Evolutionary conservation across 2,888 invertebrate genomes (phyloP), one percentile per base, ranked within the genome.

Genomic region (Thumatha senex): DNA sequence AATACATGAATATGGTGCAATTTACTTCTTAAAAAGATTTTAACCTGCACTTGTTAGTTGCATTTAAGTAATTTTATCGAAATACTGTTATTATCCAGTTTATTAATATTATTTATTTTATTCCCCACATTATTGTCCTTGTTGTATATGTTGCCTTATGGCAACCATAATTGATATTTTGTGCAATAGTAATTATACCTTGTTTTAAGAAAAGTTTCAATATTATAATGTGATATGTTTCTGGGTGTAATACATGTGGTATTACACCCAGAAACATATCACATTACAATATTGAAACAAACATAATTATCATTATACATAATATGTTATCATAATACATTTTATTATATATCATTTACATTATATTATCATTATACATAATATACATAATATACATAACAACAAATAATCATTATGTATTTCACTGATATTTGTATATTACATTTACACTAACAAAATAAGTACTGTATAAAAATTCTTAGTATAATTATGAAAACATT

Each of bases 21-120:
- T 53, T 47, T 51, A 59, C 57, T 67, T 64, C 61, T n/a, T n/a
- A n/a, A n/a, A n/a, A 61, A 47, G 52, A 56, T 59, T 49, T 47
- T 35, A 46, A 48, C 11, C 18, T 39, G 14, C 38, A 42, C 30
- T 12, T 49, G 48, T n/a, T n/a, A n/a, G n/a, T 51, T 52, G 36
- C 44, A 48, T 24, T 55, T 36, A 52, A 36, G 18, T 54, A 49
- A 29, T 38, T 43, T 43, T 24, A 43, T 29, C 30, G 30, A 15
- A 31, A 12, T 46, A 46, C 40, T 39, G 15, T 33, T 47, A 42
- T 46, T 33, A 38, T 39, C 35, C 40, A 42, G 51, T 51, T 61
- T 14, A 36, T 9, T 39, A 40, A 40, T 45, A 36, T 48, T 63
- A 45, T 54, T 55, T 55, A 56, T 63, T 63, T 54, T 61, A 48